Percentiles rank a stretch among this genome's conserved stretches.
phyloP scores from a whole-genome alignment of 1,140 invertebrate species.

The Dendroctonus valens region DNA sequence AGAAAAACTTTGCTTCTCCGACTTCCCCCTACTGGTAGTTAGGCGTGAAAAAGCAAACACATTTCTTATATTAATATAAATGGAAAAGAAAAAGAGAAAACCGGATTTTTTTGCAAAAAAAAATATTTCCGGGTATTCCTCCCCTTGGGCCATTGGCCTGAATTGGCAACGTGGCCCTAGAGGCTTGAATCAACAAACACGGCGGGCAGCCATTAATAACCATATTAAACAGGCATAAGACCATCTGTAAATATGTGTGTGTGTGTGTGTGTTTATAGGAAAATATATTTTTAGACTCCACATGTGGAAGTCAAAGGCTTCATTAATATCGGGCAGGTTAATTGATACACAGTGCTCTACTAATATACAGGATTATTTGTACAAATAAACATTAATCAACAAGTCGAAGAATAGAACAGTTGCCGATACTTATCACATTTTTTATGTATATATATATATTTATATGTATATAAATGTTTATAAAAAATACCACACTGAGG shows the following conservation, averaged over 20 bases:
- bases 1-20: too few relatives aligned
- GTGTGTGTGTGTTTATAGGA: slow-evolving; percentile 33
- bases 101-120: too few relatives aligned
- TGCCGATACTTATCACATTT: slow-evolving; percentile 30
- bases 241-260: too few relatives aligned
- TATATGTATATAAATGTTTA: slow-evolving; percentile 7
- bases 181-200: too few relatives aligned
- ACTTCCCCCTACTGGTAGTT: too few relatives aligned
- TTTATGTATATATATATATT: slow-evolving; percentile 21
- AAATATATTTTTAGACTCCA: slow-evolving; percentile 35
- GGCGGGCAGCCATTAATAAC: slow-evolving; percentile 14
- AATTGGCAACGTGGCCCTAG: too few relatives aligned
- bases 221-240: slow-evolving; percentile 33
- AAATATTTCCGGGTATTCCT: too few relatives aligned
- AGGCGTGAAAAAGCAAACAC: too few relatives aligned
- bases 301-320: slow-evolving; percentile 25
- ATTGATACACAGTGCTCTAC: slow-evolving; percentile 5
- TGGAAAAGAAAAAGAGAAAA: too few relatives aligned
- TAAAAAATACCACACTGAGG: slow-evolving; percentile 27
- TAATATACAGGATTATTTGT: slow-evolving; percentile 17
- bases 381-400: slow-evolving; percentile 14
- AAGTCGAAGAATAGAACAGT: slow-evolving; percentile 4
- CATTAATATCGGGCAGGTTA: slow-evolving; percentile 18
- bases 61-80: too few relatives aligned
- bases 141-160: too few relatives aligned